Evolutionary conservation across 2,797 vertebrate genomes (phyloP).

Genomic region (Phylloscopus collybita): DNA sequence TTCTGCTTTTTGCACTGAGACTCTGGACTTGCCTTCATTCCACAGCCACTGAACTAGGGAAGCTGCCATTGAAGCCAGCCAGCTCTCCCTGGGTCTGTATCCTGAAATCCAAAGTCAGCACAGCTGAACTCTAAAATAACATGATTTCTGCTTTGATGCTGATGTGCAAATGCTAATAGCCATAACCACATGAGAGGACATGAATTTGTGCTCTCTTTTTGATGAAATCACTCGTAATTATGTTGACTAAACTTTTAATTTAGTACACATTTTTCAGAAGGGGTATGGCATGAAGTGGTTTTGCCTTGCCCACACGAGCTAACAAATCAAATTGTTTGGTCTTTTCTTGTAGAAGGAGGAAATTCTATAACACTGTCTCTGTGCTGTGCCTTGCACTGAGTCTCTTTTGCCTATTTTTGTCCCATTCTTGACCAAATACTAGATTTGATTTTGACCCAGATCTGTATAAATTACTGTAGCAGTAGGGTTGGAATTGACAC

Average conservation of each 20-base stretch:
- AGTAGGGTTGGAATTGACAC: not conserved
- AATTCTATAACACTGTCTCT: not conserved
- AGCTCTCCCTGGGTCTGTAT: not conserved
- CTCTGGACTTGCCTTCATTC: not conserved
- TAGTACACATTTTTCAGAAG: not conserved
- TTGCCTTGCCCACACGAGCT: rapidly evolving
- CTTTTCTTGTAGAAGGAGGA: not conserved
- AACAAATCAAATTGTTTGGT: not conserved
- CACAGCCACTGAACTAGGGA: not conserved
- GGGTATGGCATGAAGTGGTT: not conserved
- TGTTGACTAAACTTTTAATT: not conserved
- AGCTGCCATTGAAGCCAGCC: not conserved
- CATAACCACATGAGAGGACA: not conserved
- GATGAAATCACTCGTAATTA: not conserved
- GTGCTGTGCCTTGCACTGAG: not conserved
- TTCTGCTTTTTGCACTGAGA: not conserved
- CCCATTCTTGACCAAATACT: not conserved
- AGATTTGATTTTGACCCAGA: not conserved
- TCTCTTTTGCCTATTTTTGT: not conserved
- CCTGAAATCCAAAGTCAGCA: not conserved
- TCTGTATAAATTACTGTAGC: not conserved
- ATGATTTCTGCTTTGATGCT: not conserved
- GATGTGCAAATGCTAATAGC: not conserved
- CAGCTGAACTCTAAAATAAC: not conserved
- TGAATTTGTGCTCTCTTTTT: not conserved